Conservation (phyloP, 2,113 vertebrate species). For the Coryphaenoides rupestris region DNA sequence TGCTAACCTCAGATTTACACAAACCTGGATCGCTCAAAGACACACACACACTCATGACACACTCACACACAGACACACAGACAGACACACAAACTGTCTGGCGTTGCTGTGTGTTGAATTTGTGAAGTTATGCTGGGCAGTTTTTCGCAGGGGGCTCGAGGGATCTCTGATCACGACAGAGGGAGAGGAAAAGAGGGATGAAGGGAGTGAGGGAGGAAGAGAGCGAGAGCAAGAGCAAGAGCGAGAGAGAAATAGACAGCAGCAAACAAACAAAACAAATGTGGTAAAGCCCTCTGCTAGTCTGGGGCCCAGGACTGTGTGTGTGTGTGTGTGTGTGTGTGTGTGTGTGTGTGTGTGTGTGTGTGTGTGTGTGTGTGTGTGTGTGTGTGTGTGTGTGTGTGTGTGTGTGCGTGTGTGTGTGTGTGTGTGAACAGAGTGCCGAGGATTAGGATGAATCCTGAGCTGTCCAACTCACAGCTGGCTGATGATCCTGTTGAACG, state of each 20-base stretch:
- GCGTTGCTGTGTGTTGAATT: slow-evolving; percentile 37
- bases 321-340: background rate
- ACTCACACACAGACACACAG: slow-evolving; percentile 39
- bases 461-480: slow-evolving; percentile 80
- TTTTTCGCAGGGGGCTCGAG: slow-evolving; percentile 52
- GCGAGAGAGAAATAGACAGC: slow-evolving; percentile 48
- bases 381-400: slow-evolving; percentile 11
- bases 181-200: slow-evolving; percentile 37
- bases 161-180: slow-evolving; percentile 55
- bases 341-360: too few species aligned
- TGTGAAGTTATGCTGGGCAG: slow-evolving; percentile 49
- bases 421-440: slow-evolving; percentile 74
- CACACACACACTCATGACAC: background rate
- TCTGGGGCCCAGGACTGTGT: slow-evolving; percentile 52
- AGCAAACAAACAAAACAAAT: slow-evolving; percentile 75
- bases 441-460: slow-evolving; percentile 78
- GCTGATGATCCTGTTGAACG: slow-evolving; percentile 81
- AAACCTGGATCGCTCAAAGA: slow-evolving; percentile 27
- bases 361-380: too few species aligned
- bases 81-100: slow-evolving; percentile 41
- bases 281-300: slow-evolving; percentile 72
- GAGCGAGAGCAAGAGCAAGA: slow-evolving; percentile 43
- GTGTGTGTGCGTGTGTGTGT: slow-evolving; percentile 29
- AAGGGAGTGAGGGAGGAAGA: slow-evolving; percentile 48
- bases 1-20: slow-evolving; percentile 45